phyloP scores from a whole-genome alignment of 2,888 invertebrate species.

The Diadegma fenestrale region DNA sequence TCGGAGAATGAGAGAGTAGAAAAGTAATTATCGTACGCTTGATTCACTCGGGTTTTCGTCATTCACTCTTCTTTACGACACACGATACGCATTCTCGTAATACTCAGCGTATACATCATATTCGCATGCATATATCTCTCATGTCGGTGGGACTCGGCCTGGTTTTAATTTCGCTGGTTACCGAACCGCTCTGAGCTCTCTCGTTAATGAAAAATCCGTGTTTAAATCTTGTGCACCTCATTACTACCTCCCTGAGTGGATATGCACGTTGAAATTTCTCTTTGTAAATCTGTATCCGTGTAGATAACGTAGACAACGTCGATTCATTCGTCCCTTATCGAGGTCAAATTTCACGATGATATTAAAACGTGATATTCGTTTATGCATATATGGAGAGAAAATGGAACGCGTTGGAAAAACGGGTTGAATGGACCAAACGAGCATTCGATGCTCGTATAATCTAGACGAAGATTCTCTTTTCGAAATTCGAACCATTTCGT shows the following conservation, averaged over 20 bases:
- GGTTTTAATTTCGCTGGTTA: conserved; percentile 44
- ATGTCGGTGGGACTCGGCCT: conserved; percentile 28
- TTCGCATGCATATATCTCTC: conserved; percentile 11
- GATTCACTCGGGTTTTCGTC: conserved; percentile 46
- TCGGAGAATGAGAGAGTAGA: background rate
- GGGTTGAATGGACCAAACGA: background rate
- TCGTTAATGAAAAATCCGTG: conserved; percentile 78
- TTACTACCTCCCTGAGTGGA: conserved; percentile 31
- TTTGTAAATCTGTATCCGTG: background rate
- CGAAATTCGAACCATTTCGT: background rate
- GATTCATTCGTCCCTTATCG: conserved; percentile 34
- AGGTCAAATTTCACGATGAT: conserved; percentile 14
- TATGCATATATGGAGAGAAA: background rate
- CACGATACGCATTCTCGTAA: conserved; percentile 67
- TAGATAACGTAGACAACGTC: conserved; percentile 15
- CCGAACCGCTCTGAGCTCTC: conserved; percentile 69
- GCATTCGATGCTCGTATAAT: background rate
- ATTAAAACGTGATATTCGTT: conserved; percentile 3
- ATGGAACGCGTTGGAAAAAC: background rate
- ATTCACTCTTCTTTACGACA: conserved; percentile 59
- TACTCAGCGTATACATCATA: conserved; percentile 21
- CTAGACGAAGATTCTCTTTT: background rate
- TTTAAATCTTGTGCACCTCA: conserved; percentile 53
- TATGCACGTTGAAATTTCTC: background rate
- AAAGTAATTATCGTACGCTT: conserved; percentile 63